Base-by-base conservation (phyloP, 2,797 vertebrate genomes). In the Takifugu ocellatus region DNA sequence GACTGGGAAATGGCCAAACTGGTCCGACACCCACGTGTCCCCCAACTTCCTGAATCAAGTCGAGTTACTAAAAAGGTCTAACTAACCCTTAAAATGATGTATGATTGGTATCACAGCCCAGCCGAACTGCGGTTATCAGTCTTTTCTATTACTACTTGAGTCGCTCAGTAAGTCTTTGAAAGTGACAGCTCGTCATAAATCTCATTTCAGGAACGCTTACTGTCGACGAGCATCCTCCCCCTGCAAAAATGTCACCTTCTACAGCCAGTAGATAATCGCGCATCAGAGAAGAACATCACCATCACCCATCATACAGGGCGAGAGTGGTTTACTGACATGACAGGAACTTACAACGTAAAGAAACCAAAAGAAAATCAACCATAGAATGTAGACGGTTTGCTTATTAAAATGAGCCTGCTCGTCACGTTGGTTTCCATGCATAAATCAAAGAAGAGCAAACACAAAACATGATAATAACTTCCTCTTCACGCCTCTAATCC, bases 181-280 rank as follows among this genome's bases (percentile, higher is more conserved):
- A 78, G 36, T 79, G 77, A 80, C 78, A 83, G 59, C 63, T 57
- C 60, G 63, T 84, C 79, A 86, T 75, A 83, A 81, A 85, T 84
- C 77, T 85, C 70, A 84, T 87, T 84, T 81, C 74, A 78, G 74
- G 65, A 67, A 78, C 74, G 63, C 55, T 81, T 36, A 52, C 54
- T 59, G 57, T 78, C 71, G 79, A 81, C 70, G 75, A 82, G 68
- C 68, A 75, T 84, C 77, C 71, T 77, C 56, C 55, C 51, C 58
- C 70, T 59, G 67, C 61, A 74, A 80, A 81, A 76, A 78, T 81
- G 72, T 78, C 71, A 77, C 68, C 64, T 70, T 58, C 66, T 61
- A 63, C 51, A 64, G 74, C 65, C 63, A 53, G 69, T 27, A 69
- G 70, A 78, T 84, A 84, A 83, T 82, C 74, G n/a, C 45, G 82